These are phyloP conservation scores for Argentina silus DNA, from an alignment of 2,797 vertebrate species.

Conservation along the genomic window DNA sequence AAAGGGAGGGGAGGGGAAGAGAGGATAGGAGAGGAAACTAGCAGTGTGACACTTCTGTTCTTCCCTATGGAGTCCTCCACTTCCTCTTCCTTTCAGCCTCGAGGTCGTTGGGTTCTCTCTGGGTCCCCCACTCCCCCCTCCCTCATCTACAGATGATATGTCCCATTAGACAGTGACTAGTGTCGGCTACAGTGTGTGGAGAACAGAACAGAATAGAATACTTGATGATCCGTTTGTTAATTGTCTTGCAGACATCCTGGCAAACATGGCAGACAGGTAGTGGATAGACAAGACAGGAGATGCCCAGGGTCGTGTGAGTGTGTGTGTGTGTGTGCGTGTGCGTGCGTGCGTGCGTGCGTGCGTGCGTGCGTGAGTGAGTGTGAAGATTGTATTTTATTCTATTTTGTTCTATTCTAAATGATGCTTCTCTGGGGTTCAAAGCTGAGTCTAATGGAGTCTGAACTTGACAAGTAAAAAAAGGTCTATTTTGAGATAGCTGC, in stretches of 20 bases:
- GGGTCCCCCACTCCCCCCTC: slow-evolving; percentile 7
- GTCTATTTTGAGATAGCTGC: neutral
- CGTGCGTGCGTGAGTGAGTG: too few relatives aligned
- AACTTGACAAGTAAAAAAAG: neutral
- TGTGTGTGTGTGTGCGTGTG: too few relatives aligned
- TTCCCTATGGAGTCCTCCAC: slow-evolving; percentile 44
- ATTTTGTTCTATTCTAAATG: too few relatives aligned
- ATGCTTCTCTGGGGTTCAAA: neutral
- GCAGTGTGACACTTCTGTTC: slow-evolving; percentile 38
- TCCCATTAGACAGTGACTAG: slow-evolving; percentile 35
- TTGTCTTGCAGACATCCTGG: too few relatives aligned
- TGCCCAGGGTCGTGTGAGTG: too few relatives aligned
- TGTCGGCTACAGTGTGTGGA: slow-evolving; percentile 20
- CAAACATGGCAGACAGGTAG: too few relatives aligned
- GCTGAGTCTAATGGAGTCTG: neutral
- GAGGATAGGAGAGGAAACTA: slow-evolving; percentile 32
- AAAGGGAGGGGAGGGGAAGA: too few relatives aligned
- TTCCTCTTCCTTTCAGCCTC: slow-evolving; percentile 45
- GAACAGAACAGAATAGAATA: too few relatives aligned
- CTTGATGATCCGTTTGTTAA: too few relatives aligned
- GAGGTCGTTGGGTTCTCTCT: slow-evolving; percentile 38
- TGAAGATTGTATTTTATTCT: too few relatives aligned
- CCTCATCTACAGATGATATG: slow-evolving; percentile 48
- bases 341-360: too few relatives aligned
- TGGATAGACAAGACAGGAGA: too few relatives aligned